Evolutionary conservation across 2,888 invertebrate genomes (phyloP).

Genomic region (Halictus ligatus): DNA sequence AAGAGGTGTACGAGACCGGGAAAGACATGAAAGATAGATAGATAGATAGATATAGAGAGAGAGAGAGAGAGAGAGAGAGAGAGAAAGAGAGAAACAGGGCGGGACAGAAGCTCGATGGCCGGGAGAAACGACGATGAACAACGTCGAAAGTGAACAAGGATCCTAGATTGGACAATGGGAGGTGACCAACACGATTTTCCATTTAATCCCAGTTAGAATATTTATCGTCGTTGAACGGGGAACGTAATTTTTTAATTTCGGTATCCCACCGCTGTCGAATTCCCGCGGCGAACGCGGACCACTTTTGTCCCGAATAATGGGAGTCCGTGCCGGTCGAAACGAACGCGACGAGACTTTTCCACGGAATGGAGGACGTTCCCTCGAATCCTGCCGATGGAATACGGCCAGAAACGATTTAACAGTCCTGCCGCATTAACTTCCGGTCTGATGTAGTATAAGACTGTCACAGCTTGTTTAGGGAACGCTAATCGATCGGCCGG

Average conservation of each 20-base stretch:
- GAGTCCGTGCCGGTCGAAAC: background rate
- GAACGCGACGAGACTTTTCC: constrained; percentile 1
- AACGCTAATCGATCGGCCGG: too few species aligned
- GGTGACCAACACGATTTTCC: constrained; percentile 45
- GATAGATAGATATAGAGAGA: background rate
- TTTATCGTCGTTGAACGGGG: constrained; percentile 39
- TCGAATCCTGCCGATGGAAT: background rate
- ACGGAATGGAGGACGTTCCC: background rate
- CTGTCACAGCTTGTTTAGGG: too few species aligned
- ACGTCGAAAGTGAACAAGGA: constrained; percentile 47
- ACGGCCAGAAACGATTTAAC: background rate
- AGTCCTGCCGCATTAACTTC: background rate
- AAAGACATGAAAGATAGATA: background rate
- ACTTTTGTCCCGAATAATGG: constrained; percentile 23
- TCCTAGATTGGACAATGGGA: constrained; percentile 50
- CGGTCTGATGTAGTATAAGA: background rate
- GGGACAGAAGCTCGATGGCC: background rate
- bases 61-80: background rate
- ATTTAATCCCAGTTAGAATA: constrained; percentile 48
- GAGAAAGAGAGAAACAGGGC: background rate
- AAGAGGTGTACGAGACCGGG: constrained; percentile 36
- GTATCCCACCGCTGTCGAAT: background rate
- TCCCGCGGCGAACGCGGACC: background rate
- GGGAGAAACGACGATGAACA: constrained; percentile 26
- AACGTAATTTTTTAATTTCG: constrained; percentile 51